Conservation (phyloP, 2,797 vertebrate species). For the Chrysocyon brachyurus region DNA sequence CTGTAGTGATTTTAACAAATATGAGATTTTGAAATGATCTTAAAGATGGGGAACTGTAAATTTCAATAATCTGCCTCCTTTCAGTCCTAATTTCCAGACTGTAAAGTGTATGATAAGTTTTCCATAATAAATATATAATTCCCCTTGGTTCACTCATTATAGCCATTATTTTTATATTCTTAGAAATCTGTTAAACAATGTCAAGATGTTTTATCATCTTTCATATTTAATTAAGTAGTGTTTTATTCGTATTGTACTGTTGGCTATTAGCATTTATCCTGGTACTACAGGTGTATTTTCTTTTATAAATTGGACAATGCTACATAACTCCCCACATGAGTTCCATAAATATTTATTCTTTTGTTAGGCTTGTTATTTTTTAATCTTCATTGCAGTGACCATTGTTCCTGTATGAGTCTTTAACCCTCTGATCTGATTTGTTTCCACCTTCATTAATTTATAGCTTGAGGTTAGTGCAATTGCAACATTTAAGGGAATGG, state of each 20-base stretch:
- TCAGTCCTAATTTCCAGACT: neutral
- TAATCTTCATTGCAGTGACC: neutral
- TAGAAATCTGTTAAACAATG: neutral
- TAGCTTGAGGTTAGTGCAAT: slow-evolving; percentile 26
- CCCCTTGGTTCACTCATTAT: neutral
- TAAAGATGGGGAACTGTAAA: neutral
- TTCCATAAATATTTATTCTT: slow-evolving; percentile 28
- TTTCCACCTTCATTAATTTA: slow-evolving; percentile 67
- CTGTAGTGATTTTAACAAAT: neutral
- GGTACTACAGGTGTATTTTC: neutral
- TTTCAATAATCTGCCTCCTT: slow-evolving; percentile 23
- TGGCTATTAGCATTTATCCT: neutral
- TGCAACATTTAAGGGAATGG: slow-evolving; percentile 60
- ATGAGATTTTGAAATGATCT: slow-evolving; percentile 23
- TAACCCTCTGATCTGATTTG: slow-evolving; percentile 11
- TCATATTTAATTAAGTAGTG: neutral
- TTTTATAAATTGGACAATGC: neutral
- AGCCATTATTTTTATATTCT: neutral
- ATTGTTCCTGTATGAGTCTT: slow-evolving; percentile 49
- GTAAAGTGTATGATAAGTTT: neutral
- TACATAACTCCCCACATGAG: neutral
- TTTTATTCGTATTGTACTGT: neutral
- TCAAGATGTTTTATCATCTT: neutral
- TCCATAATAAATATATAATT: neutral
- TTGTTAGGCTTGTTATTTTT: neutral